These are phyloP conservation scores for Chaetodon auriga DNA, from an alignment of 2,113 vertebrate genomes.

Conservation along the genomic window DNA sequence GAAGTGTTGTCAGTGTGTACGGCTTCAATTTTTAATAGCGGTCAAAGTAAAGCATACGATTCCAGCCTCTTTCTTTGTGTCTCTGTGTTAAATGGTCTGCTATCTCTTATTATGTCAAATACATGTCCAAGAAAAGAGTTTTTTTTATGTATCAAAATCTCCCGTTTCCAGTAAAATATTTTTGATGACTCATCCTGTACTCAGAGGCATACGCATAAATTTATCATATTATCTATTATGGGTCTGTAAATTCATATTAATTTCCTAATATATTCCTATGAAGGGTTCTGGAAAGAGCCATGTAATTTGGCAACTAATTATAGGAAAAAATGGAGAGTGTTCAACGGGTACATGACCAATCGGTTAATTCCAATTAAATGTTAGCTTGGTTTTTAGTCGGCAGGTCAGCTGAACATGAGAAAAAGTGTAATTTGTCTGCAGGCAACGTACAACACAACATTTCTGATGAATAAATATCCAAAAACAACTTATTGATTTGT, in stretches of 20 bases:
- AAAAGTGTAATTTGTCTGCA: not conserved
- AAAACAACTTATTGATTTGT: not conserved
- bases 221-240: too few species aligned
- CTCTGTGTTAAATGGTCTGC: slow-evolving; percentile 18
- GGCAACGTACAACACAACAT: not conserved
- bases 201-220: not conserved
- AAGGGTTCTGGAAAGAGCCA: not conserved
- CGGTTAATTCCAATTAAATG: not conserved
- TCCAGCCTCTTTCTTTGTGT: not conserved
- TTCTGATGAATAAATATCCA: not conserved
- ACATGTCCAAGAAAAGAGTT: not conserved
- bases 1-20: slow-evolving; percentile 5
- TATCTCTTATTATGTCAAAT: not conserved
- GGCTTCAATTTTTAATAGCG: slow-evolving; percentile 39
- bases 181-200: not conserved
- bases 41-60: slow-evolving; percentile 21
- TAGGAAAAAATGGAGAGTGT: not conserved
- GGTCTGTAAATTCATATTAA: not conserved
- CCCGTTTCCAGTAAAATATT: not conserved
- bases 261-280: not conserved
- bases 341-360: not conserved
- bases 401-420: not conserved
- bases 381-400: not conserved
- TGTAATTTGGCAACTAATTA: not conserved
- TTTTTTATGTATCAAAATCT: not conserved